Conservation (phyloP, 2,888 invertebrate genomes). For the Ennomos quercinarius region DNA sequence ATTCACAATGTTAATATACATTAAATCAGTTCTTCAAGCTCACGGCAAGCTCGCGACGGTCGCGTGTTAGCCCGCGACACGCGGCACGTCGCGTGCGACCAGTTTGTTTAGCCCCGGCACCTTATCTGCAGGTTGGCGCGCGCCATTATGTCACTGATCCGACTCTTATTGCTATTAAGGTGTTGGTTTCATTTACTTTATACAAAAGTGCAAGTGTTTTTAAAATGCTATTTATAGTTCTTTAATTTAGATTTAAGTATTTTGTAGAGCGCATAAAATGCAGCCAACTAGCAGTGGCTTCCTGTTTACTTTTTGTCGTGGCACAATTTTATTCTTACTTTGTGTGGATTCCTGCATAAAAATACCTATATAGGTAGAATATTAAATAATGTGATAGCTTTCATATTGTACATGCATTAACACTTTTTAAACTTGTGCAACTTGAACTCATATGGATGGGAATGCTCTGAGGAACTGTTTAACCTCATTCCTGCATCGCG, state of each 20-base stretch:
- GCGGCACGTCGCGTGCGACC: conserved; percentile 30
- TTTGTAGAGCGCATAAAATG: neutral
- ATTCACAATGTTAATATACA: too few relatives aligned
- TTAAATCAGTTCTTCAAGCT: too few relatives aligned
- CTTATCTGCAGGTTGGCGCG: conserved; percentile 34
- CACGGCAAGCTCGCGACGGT: conserved; percentile 4
- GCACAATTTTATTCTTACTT: too few relatives aligned
- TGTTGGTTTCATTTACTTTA: conserved; percentile 8
- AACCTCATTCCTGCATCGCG: too few relatives aligned
- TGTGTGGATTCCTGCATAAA: too few relatives aligned
- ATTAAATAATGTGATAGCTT: too few relatives aligned
- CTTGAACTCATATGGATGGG: too few relatives aligned
- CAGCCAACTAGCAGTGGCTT: neutral
- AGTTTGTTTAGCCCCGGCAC: conserved; percentile 30
- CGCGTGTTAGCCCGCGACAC: neutral
- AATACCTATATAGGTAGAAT: too few relatives aligned
- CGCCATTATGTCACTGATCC: conserved; percentile 38
- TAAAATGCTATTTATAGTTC: conserved; percentile 5
- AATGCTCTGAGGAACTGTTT: too few relatives aligned
- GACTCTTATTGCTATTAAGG: conserved; percentile 18
- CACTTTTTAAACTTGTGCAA: too few relatives aligned
- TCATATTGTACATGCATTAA: too few relatives aligned
- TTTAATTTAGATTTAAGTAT: conserved; percentile 5
- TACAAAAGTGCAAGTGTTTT: neutral
- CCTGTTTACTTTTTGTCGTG: too few relatives aligned